A percentile compares a stretch with the other conserved stretches of the same genome.
Evolutionary conservation across 2,797 vertebrate genomes (phyloP).

Genomic region (Peromyscus eremicus): DNA sequence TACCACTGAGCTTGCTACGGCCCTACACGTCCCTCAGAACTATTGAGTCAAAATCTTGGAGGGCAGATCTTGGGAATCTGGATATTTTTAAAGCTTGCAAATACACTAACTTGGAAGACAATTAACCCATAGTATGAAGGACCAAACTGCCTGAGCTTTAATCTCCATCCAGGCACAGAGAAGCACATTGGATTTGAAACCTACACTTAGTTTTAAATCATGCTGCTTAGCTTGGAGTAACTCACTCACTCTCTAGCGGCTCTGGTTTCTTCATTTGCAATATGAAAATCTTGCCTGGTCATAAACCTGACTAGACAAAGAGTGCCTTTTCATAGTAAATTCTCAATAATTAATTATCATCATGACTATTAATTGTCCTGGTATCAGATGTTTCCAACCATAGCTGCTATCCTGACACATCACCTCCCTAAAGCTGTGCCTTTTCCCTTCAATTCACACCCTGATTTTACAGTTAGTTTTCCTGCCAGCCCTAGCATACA

Average conservation of each 20-base stretch:
- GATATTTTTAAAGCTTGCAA: background rate
- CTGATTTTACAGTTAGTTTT: background rate
- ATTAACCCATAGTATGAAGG: slow-evolving; percentile 54
- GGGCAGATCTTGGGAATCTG: background rate
- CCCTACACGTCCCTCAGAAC: background rate
- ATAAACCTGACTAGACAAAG: slow-evolving; percentile 53
- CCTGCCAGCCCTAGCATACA: background rate
- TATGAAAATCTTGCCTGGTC: slow-evolving; percentile 53
- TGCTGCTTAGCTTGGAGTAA: slow-evolving; percentile 16
- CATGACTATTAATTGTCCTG: background rate
- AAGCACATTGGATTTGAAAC: slow-evolving; percentile 61
- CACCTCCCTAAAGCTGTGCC: background rate
- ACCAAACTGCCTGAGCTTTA: slow-evolving; percentile 3
- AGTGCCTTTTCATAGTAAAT: background rate
- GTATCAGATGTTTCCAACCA: background rate
- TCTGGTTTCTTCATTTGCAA: slow-evolving; percentile 51
- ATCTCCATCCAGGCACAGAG: slow-evolving; percentile 35
- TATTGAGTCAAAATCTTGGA: background rate
- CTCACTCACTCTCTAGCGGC: slow-evolving; percentile 34
- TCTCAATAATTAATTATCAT: background rate
- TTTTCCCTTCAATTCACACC: background rate
- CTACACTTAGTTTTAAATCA: slow-evolving; percentile 40
- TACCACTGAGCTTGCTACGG: background rate
- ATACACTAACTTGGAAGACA: slow-evolving; percentile 48
- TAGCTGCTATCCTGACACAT: background rate